Evolutionary conservation across 2,797 vertebrate genomes (phyloP).

Genomic region (Mustela erminea): DNA sequence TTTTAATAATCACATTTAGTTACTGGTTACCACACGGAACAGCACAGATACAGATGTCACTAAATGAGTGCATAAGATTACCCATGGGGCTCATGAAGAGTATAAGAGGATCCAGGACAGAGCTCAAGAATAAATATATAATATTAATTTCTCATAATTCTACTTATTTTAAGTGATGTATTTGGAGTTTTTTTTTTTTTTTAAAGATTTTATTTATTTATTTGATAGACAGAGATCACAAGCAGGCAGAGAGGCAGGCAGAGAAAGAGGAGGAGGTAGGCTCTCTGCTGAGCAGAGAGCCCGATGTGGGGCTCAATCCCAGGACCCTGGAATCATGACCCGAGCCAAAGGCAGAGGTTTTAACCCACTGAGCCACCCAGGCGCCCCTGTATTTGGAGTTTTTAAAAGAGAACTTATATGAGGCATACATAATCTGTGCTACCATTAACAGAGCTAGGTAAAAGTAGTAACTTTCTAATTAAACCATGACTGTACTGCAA

Average conservation of each 20-base stretch:
- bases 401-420: conserved; percentile 11
- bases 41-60: neutral
- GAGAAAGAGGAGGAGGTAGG: too few relatives aligned
- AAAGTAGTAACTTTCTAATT: neutral
- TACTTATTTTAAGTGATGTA: neutral
- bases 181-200: neutral
- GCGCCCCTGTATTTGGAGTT: neutral
- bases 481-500: neutral
- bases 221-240: too few relatives aligned
- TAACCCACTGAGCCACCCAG: too few relatives aligned
- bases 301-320: too few relatives aligned
- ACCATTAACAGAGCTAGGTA: neutral
- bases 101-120: neutral
- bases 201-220: too few relatives aligned
- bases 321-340: too few relatives aligned
- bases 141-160: neutral
- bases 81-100: neutral
- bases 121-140: neutral
- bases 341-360: too few relatives aligned
- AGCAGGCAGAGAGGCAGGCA: too few relatives aligned
- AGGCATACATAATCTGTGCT: neutral
- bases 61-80: neutral
- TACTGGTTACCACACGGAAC: neutral
- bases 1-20: neutral
- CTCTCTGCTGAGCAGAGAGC: too few relatives aligned